A percentile compares a stretch with the other conserved stretches of the same genome.
phyloP scores from a whole-genome alignment of 2,888 invertebrate genomes.

The Polydrusus cervinus region DNA sequence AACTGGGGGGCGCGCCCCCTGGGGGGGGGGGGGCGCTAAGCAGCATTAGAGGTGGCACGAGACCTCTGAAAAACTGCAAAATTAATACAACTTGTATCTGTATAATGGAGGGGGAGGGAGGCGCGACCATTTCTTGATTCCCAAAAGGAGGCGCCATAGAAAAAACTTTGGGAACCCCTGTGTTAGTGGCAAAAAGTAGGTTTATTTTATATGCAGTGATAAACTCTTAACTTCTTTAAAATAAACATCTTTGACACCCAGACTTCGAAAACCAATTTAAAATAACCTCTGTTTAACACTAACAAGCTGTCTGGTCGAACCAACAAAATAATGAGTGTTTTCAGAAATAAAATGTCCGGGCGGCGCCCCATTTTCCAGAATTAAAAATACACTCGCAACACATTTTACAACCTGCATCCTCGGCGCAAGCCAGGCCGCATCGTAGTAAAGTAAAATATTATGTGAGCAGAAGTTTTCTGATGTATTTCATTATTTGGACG shows the following conservation, averaged over 20 bases:
- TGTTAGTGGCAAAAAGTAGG: too few species aligned
- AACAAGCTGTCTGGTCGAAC: constrained; percentile 1
- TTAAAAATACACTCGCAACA: constrained; percentile 10
- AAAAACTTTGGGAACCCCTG: too few species aligned
- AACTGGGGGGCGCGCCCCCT: too few species aligned
- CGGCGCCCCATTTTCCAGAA: neutral
- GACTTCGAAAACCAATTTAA: neutral
- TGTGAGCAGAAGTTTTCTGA: neutral
- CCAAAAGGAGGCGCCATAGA: too few species aligned
- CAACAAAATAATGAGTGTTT: neutral
- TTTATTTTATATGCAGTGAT: too few species aligned
- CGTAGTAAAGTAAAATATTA: neutral
- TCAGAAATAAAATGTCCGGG: constrained; percentile 6
- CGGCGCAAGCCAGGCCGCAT: neutral
- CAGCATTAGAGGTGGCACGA: too few species aligned
- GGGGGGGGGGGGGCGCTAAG: too few species aligned
- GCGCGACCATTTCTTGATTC: too few species aligned
- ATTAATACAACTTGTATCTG: too few species aligned
- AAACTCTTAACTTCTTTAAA: too few species aligned
- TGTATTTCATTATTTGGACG: neutral
- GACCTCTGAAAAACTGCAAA: too few species aligned
- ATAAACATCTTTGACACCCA: neutral
- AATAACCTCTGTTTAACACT: neutral
- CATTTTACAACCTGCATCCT: constrained; percentile 4
- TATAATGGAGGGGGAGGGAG: too few species aligned